phyloP scores from a whole-genome alignment of 2,888 invertebrate species.

The Clostera curtula region DNA sequence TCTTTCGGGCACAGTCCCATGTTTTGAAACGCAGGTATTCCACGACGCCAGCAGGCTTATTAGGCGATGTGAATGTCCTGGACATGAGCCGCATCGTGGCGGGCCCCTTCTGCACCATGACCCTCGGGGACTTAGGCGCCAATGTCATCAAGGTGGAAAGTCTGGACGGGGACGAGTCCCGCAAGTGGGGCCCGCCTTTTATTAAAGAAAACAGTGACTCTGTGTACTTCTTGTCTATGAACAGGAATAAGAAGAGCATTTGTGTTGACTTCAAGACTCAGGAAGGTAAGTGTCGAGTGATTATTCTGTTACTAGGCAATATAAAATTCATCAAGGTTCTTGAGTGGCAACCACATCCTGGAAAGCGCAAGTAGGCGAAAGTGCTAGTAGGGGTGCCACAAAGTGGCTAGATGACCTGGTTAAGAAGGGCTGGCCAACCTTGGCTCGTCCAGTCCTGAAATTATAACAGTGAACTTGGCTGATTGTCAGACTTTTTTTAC shows the following conservation, averaged over 20 bases:
- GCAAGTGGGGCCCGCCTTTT: conserved; percentile 96
- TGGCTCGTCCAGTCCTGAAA: too few relatives aligned
- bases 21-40: conserved; percentile 28
- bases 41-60: conserved; percentile 64
- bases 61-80: conserved; percentile 82
- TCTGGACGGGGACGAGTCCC: conserved; percentile 87
- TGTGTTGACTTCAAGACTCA: conserved; percentile 87
- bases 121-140: conserved; percentile 93
- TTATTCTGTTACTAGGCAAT: not conserved
- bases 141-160: conserved; percentile 94
- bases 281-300: conserved; percentile 73
- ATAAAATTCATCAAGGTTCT: too few relatives aligned
- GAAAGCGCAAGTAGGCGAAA: too few relatives aligned
- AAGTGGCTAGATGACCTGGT: too few relatives aligned
- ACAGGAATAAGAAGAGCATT: conserved; percentile 95
- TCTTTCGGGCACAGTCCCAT: conserved; percentile 21
- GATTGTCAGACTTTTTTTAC: too few relatives aligned
- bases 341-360: too few relatives aligned
- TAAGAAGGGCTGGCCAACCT: too few relatives aligned
- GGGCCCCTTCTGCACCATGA: conserved; percentile 96
- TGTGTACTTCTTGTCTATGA: conserved; percentile 90
- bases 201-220: conserved; percentile 78
- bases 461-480: too few relatives aligned
- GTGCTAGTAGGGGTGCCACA: too few relatives aligned
- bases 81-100: conserved; percentile 92